phyloP scores from a whole-genome alignment of 2,888 invertebrate species.

The Cryptus viduatorius region DNA sequence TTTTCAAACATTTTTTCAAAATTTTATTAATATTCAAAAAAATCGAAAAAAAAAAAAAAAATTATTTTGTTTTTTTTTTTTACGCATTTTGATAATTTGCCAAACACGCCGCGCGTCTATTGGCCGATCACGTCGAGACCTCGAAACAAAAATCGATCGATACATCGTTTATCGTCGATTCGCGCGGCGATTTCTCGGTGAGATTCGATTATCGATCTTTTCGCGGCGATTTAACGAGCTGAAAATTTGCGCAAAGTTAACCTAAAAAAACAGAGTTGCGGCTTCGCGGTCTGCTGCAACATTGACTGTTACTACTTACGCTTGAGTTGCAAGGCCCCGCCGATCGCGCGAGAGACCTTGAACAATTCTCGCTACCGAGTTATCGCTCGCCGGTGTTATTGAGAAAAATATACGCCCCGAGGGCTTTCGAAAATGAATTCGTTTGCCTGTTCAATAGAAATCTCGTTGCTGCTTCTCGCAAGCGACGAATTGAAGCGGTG shows the following conservation, averaged over 20 bases:
- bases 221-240: neutral
- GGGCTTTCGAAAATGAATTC: slow-evolving; percentile 58
- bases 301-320: slow-evolving; percentile 52
- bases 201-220: slow-evolving; percentile 32
- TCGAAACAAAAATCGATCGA: slow-evolving; percentile 54
- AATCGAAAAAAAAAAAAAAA: too few relatives aligned
- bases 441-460: slow-evolving; percentile 36
- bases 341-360: slow-evolving; percentile 49
- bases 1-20: slow-evolving; percentile 30
- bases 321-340: slow-evolving; percentile 4
- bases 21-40: slow-evolving; percentile 4
- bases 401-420: slow-evolving; percentile 49
- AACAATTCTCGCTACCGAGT: slow-evolving; percentile 10
- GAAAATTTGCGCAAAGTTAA: neutral
- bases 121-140: slow-evolving; percentile 55
- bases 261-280: neutral
- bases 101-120: slow-evolving; percentile 1
- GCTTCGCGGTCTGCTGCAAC: slow-evolving; percentile 37
- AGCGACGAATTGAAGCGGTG: slow-evolving; percentile 35
- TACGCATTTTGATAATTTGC: too few relatives aligned
- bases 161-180: neutral
- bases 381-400: slow-evolving; percentile 21
- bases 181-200: slow-evolving; percentile 3
- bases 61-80: too few relatives aligned
- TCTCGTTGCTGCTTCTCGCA: slow-evolving; percentile 17